phyloP scores from a whole-genome alignment of 2,113 vertebrate species.

The Pitta sordida region DNA sequence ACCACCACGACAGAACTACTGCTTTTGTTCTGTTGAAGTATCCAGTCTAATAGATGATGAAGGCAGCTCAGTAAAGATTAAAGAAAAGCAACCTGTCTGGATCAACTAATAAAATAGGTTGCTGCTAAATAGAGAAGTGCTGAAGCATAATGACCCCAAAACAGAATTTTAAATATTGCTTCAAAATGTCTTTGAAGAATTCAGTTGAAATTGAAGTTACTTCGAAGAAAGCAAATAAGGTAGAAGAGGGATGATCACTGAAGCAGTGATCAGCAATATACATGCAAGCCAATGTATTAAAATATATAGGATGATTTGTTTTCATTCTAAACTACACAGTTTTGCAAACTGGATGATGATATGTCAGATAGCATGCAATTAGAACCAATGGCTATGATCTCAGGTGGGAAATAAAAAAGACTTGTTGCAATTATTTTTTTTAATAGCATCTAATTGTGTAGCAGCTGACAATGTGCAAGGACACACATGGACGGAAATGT shows the following conservation, averaged over 20 bases:
- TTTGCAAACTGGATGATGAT: background rate
- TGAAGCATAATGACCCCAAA: conserved; percentile 32
- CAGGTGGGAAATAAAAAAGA: background rate
- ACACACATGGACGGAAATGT: background rate
- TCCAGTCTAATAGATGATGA: background rate
- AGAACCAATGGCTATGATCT: background rate
- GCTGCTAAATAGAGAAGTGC: conserved; percentile 22
- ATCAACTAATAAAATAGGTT: conserved; percentile 23
- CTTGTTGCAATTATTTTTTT: background rate
- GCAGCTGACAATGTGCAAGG: background rate
- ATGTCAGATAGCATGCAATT: background rate
- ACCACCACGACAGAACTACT: background rate
- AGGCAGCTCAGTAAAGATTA: background rate
- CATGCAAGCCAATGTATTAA: background rate
- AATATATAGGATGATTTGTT: background rate
- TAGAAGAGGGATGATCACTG: background rate
- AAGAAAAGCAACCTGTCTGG: conserved; percentile 5
- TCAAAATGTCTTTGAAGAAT: background rate
- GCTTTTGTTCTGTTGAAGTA: background rate
- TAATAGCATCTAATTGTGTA: background rate
- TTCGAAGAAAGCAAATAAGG: conserved; percentile 19
- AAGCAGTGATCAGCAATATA: background rate
- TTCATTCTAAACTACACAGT: background rate
- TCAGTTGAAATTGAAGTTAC: background rate
- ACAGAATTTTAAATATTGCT: conserved; percentile 26